Base-by-base conservation (phyloP, 2,113 vertebrate genomes). In the Pelecanoides urinatrix region DNA sequence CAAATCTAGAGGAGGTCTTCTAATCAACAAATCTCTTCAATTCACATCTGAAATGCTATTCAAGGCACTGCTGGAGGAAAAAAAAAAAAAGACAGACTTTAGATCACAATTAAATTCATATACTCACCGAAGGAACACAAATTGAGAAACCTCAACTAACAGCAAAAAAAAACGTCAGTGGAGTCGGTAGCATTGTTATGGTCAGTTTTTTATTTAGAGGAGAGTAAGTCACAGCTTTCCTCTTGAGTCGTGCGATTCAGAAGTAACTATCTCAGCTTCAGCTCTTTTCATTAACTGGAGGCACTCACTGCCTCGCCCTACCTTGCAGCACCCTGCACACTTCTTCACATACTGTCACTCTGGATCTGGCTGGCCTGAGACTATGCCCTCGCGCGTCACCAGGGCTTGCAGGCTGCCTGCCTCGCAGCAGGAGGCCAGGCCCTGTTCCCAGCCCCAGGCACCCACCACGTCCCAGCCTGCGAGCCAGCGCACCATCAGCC, bases 321-420 rank as follows among this genome's bases (percentile, higher is more conserved):
- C 38, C 87, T 45, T 15, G 22, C 19, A 6, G 85, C 38, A 13
- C 32, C 58, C 52, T 20, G n/a, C 15, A 3, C 7, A 1, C 21
- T 40, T 50, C 36, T 17, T 11, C 66, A 17, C 4, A 0, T 3
- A 9, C 8, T 11, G 14, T 16, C 68, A 13, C 3, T 0, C 27
- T 5, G 19, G 36, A 44, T 6, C 18, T 10, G 45, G 49, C 45
- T 38, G 5, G 23, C 38, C 47, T 17, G 17, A 34, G 38, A 10
- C 66, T 3, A 9, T 15, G 32, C 21, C 21, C 52, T 22, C 2
- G 2, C 1, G 2, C 25, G 66, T 17, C 68, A 19, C 18, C 49
- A n/a, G 47, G 32, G 56, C 22, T 22, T 10, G 13, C 32, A 20
- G 44, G 53, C 63, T 44, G 53, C 83, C 70, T 3, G 45, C 23